These are phyloP conservation scores for Lysandra bellargus DNA, from an alignment of 2,888 invertebrate genomes.

Conservation along the genomic window DNA sequence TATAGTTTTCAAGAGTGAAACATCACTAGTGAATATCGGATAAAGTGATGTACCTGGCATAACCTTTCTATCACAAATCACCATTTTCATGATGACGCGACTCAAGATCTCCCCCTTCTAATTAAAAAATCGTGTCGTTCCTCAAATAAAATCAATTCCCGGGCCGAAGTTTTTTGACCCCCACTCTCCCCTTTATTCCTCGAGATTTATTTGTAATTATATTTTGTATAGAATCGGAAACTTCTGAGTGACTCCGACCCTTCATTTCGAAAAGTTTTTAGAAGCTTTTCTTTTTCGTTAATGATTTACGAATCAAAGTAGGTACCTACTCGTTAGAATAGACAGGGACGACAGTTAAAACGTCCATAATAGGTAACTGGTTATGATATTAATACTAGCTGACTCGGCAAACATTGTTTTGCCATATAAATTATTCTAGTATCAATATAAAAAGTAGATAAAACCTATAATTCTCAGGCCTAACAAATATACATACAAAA, in stretches of 20 bases:
- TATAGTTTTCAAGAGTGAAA: too few species aligned
- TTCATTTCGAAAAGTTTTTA: slow-evolving; percentile 19
- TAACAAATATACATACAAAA: too few species aligned
- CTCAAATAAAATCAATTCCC: slow-evolving; percentile 76
- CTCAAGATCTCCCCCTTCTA: slow-evolving; percentile 44
- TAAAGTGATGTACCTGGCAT: too few species aligned
- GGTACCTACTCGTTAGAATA: neutral
- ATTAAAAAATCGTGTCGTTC: slow-evolving; percentile 78
- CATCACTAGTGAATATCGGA: too few species aligned
- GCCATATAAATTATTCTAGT: too few species aligned
- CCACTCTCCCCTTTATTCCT: slow-evolving; percentile 45
- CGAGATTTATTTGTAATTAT: slow-evolving; percentile 60
- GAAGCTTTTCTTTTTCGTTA: slow-evolving; percentile 13
- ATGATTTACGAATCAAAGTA: neutral
- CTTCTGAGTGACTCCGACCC: slow-evolving; percentile 58
- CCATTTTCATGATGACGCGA: neutral
- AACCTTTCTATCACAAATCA: neutral
- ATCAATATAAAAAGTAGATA: too few species aligned
- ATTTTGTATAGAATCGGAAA: slow-evolving; percentile 66
- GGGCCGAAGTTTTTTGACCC: slow-evolving; percentile 38
- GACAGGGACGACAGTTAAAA: neutral
- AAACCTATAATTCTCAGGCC: too few species aligned
- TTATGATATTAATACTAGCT: too few species aligned
- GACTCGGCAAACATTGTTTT: too few species aligned
- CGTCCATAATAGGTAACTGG: too few species aligned